phyloP scores from a whole-genome alignment of 2,797 vertebrate genomes.

The Esox lucius region DNA sequence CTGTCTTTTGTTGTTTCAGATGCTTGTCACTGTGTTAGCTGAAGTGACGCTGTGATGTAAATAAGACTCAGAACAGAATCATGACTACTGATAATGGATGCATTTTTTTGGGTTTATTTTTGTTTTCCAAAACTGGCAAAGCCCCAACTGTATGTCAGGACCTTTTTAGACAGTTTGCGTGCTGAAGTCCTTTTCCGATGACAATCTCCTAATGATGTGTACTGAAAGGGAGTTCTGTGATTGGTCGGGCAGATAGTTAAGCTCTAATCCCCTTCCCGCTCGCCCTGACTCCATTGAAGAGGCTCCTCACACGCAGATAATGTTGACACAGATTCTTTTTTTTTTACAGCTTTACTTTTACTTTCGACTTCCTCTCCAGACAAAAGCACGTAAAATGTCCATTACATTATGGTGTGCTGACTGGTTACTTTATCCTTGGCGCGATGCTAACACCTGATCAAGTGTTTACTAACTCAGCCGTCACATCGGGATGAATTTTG shows the following conservation, averaged over 20 bases:
- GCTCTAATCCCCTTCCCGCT: background rate
- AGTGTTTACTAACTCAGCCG: background rate
- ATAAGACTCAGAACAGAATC: background rate
- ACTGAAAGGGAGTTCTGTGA: conserved; percentile 37
- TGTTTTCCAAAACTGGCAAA: background rate
- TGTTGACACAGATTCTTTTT: background rate
- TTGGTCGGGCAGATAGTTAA: conserved; percentile 5
- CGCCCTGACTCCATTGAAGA: conserved; percentile 1
- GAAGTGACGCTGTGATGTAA: background rate
- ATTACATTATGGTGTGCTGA: background rate
- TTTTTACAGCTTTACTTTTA: background rate
- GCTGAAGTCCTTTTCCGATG: conserved; percentile 44
- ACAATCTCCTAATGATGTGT: conserved; percentile 50
- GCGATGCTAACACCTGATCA: background rate
- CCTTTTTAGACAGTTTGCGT: conserved; percentile 29
- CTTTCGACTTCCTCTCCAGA: conserved; percentile 3
- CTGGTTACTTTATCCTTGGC: background rate
- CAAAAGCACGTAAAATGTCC: background rate
- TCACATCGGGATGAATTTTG: background rate
- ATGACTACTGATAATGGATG: background rate
- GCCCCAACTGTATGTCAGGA: background rate
- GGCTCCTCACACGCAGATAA: background rate
- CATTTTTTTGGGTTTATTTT: background rate
- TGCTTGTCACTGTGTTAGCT: conserved; percentile 6
- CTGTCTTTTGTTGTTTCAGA: background rate